Evolutionary conservation across 2,888 invertebrate species (phyloP).

Genomic region (Eueremaeus valkanovi): DNA sequence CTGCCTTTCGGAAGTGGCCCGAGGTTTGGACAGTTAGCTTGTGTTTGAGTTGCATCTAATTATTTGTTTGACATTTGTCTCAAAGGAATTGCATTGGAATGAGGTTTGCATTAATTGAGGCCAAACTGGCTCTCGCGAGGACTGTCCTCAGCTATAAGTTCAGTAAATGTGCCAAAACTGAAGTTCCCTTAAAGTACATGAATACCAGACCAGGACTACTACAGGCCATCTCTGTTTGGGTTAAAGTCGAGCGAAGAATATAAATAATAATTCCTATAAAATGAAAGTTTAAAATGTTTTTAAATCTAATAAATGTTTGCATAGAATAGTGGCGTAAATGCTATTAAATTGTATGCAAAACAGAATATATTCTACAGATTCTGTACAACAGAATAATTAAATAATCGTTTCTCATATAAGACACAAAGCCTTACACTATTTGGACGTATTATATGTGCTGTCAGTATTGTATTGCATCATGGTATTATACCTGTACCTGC

Average conservation of each 20-base stretch:
- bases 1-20: conserved; percentile 47
- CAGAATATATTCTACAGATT: too few species aligned
- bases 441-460: too few species aligned
- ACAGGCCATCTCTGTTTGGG: background rate
- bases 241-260: background rate
- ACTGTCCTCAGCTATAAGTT: background rate
- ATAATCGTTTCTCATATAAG: too few species aligned
- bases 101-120: conserved; percentile 23
- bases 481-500: too few species aligned
- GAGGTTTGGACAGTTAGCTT: conserved; percentile 10
- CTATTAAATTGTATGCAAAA: too few species aligned
- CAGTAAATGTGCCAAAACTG: background rate
- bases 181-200: background rate
- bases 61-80: background rate
- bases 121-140: conserved; percentile 4
- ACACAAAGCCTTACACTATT: too few species aligned
- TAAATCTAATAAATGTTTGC: too few species aligned
- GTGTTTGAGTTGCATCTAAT: background rate
- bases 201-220: background rate
- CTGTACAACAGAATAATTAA: too few species aligned
- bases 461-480: too few species aligned
- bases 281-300: too few species aligned
- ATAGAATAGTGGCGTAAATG: too few species aligned
- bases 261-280: too few species aligned
- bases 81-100: conserved; percentile 44